phyloP scores from a whole-genome alignment of 2,888 invertebrate species.

The Nemoura dubitans region DNA sequence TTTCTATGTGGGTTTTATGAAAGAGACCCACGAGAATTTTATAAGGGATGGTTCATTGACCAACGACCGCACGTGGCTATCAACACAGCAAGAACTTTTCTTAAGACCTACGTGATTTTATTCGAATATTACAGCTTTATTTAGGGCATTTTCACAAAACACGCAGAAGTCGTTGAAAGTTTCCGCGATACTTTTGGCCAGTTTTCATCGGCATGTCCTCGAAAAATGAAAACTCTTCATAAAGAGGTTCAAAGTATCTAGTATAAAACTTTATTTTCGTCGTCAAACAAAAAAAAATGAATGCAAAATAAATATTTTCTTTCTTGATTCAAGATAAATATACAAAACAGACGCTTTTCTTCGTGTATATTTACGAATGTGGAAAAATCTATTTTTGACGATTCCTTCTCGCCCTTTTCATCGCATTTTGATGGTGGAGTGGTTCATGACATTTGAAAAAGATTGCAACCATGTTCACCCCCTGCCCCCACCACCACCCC shows the following conservation, averaged over 20 bases:
- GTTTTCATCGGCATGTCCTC: not conserved
- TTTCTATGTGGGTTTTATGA: not conserved
- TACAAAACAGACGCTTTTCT: slow-evolving; percentile 18
- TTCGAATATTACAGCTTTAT: not conserved
- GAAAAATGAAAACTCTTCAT: not conserved
- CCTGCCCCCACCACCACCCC: not conserved
- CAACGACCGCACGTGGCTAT: not conserved
- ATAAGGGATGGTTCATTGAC: not conserved
- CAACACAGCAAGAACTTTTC: not conserved
- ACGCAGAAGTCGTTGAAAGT: not conserved
- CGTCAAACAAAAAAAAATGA: not conserved
- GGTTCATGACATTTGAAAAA: slow-evolving; percentile 36
- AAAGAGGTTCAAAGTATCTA: not conserved
- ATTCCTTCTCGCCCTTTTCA: slow-evolving; percentile 33
- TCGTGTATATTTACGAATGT: not conserved
- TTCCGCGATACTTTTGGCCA: not conserved
- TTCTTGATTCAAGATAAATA: slow-evolving; percentile 19
- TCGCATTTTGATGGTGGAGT: slow-evolving; percentile 33
- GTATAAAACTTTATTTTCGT: not conserved
- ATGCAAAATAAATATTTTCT: slow-evolving; percentile 29
- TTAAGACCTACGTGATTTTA: not conserved
- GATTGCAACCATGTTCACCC: slow-evolving; percentile 26
- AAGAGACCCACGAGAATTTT: not conserved
- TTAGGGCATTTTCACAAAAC: not conserved
- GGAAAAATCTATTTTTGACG: slow-evolving; percentile 25